Conservation (phyloP, 2,797 vertebrate genomes). For the Gambelia wislizenii region DNA sequence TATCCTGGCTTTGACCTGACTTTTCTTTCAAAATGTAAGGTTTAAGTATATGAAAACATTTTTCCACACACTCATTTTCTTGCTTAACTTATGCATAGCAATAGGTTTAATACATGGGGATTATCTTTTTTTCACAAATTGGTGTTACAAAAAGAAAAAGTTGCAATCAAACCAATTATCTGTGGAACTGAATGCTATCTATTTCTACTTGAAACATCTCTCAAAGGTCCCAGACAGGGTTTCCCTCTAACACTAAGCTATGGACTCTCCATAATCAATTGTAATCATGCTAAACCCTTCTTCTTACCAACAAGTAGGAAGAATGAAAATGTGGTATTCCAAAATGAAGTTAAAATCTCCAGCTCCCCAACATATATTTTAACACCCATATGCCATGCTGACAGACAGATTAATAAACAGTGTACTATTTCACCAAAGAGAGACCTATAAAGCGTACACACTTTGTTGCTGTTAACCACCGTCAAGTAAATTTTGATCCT, state of each 20-base stretch:
- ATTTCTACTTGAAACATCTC: background rate
- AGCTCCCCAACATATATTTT: background rate
- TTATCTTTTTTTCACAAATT: background rate
- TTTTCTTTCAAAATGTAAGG: background rate
- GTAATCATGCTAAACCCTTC: background rate
- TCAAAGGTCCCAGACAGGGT: background rate
- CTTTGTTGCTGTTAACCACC: too few species aligned
- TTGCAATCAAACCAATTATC: background rate
- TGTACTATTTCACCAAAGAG: background rate
- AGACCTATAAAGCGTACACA: background rate
- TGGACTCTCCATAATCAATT: background rate
- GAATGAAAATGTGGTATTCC: background rate
- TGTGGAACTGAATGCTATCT: background rate
- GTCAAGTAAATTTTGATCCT: too few species aligned
- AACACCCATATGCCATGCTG: background rate
- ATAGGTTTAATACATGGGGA: background rate
- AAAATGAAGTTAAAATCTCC: background rate
- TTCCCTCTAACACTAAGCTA: too few species aligned
- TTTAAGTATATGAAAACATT: slow-evolving; percentile 4
- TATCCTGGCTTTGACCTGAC: background rate
- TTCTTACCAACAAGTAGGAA: background rate
- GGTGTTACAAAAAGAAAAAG: background rate
- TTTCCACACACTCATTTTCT: background rate
- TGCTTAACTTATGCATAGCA: background rate
- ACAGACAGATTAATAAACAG: background rate